Conservation (phyloP, 2,888 invertebrate species). For the Tiliacea citrago region DNA sequence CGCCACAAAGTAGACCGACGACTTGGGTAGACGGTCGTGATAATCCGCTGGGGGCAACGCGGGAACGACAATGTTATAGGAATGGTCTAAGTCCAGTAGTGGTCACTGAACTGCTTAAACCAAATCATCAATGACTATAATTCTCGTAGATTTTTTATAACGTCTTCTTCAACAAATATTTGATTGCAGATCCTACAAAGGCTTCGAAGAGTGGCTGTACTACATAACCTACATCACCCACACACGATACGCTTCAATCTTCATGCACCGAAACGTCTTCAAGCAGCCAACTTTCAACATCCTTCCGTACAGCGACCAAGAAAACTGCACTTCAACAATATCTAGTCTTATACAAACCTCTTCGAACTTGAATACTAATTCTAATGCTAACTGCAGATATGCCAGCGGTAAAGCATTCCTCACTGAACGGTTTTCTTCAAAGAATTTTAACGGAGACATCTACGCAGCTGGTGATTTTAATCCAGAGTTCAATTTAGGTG, state of each 20-base stretch:
- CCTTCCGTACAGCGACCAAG: conserved; percentile 87
- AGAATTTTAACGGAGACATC: conserved; percentile 89
- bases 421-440: conserved; percentile 92
- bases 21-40: too few relatives aligned
- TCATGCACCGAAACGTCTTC: conserved; percentile 94
- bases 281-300: conserved; percentile 89
- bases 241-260: conserved; percentile 94
- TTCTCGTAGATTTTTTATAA: too few relatives aligned
- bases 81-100: too few relatives aligned
- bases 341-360: conserved; percentile 90
- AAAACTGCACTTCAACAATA: conserved; percentile 89
- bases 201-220: conserved; percentile 95
- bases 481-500: conserved; percentile 94
- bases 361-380: conserved; percentile 85
- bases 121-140: too few relatives aligned
- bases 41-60: too few relatives aligned
- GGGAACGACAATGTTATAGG: too few relatives aligned
- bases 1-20: too few relatives aligned
- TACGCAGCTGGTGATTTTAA: conserved; percentile 92
- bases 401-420: conserved; percentile 93
- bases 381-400: conserved; percentile 92
- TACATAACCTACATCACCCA: conserved; percentile 95
- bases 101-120: too few relatives aligned
- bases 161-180: background rate
- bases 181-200: conserved; percentile 93